Percentiles rank a stretch among this genome's conserved stretches.
Evolutionary conservation across 2,113 vertebrate genomes (phyloP).

Genomic region (Cyphotilapia sp.): DNA sequence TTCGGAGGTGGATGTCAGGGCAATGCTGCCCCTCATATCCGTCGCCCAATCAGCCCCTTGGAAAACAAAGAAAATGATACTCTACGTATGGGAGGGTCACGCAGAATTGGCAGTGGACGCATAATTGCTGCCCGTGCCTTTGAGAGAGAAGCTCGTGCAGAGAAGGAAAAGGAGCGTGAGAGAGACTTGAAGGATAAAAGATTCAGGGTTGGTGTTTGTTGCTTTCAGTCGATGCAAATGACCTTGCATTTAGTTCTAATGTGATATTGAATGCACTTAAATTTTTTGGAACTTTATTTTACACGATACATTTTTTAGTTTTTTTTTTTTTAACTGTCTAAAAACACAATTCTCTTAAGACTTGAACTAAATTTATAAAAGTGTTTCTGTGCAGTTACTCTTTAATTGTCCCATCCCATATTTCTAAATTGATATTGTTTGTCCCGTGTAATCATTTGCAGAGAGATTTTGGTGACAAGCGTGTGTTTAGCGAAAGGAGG

Average conservation of each 20-base stretch:
- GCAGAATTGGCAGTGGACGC: conserved; percentile 91
- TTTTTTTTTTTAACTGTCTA: background rate
- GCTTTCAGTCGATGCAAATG: background rate
- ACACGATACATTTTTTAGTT: background rate
- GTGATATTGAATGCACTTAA: background rate
- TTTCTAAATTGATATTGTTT: background rate
- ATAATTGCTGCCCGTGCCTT: conserved; percentile 87
- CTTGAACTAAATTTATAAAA: background rate
- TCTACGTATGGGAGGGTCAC: conserved; percentile 79
- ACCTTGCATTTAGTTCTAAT: background rate
- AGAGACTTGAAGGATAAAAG: conserved; percentile 94
- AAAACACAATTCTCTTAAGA: background rate
- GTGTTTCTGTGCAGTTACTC: background rate
- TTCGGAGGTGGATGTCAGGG: conserved; percentile 95
- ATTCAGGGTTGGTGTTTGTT: conserved; percentile 79
- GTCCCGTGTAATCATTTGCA: conserved; percentile 34
- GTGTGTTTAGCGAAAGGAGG: conserved; percentile 89
- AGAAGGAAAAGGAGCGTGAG: conserved; percentile 87
- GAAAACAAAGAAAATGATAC: conserved; percentile 91
- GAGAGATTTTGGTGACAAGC: conserved; percentile 95
- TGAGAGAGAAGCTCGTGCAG: conserved; percentile 83
- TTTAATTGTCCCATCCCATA: background rate
- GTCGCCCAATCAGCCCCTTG: conserved; percentile 83
- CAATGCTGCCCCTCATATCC: conserved; percentile 69
- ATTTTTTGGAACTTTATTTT: background rate